These are phyloP conservation scores for Platanista minor DNA, from an alignment of 2,113 vertebrate species.

Conservation along the genomic window DNA sequence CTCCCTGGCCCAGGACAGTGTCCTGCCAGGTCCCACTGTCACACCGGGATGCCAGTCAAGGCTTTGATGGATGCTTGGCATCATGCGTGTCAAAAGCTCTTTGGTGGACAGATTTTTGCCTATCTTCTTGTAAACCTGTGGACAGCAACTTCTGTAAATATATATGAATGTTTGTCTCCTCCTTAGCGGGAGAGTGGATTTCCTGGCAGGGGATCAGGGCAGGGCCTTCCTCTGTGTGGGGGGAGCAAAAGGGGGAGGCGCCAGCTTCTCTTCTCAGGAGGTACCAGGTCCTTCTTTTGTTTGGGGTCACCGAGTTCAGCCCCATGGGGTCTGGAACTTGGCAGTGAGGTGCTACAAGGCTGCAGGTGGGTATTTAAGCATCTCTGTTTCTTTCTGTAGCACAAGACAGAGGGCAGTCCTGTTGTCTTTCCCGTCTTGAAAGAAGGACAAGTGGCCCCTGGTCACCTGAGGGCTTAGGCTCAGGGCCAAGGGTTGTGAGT, in stretches of 20 bases:
- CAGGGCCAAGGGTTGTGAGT: background rate
- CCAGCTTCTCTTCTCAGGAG: background rate
- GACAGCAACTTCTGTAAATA: no score
- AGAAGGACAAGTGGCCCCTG: background rate
- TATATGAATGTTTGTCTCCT: accelerated
- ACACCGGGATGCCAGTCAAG: background rate
- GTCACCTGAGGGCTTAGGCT: no score
- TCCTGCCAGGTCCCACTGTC: background rate
- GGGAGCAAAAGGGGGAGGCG: background rate
- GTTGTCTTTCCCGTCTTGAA: background rate
- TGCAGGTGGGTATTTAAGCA: background rate
- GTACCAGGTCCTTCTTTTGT: background rate
- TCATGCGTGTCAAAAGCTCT: background rate
- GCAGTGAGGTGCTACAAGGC: accelerated
- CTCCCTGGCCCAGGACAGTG: no score
- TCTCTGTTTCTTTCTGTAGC: background rate
- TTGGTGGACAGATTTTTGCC: no score
- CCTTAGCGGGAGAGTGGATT: accelerated
- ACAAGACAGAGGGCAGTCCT: background rate
- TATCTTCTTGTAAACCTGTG: background rate
- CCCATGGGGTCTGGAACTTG: no score
- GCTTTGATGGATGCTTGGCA: no score
- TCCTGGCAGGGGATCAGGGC: no score
- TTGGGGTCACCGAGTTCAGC: no score
- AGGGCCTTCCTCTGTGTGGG: accelerated